Evolutionary conservation across 1,140 invertebrate genomes (phyloP).

Genomic region (Palaemon carinicauda): DNA sequence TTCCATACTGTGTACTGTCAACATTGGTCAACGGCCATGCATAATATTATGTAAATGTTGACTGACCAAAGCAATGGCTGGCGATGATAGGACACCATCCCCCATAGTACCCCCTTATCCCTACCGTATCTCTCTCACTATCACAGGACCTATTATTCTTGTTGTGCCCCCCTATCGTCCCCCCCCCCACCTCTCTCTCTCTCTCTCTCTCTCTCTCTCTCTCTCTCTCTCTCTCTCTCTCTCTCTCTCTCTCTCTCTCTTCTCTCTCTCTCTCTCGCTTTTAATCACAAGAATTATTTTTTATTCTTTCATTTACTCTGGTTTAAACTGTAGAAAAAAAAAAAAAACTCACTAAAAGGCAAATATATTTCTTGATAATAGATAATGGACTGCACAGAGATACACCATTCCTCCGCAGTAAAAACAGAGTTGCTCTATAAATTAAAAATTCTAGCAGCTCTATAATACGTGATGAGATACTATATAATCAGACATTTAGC

Average conservation of each 20-base stretch:
- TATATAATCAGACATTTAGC: too few relatives aligned
- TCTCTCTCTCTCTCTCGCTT: background rate
- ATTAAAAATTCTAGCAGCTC: too few relatives aligned
- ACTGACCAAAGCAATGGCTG: slow-evolving; percentile 22
- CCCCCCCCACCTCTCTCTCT: background rate
- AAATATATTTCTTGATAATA: too few relatives aligned
- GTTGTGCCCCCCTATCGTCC: background rate
- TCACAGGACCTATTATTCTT: background rate
- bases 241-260: background rate
- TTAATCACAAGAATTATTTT: background rate
- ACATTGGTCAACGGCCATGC: slow-evolving; percentile 6
- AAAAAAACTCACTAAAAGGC: too few relatives aligned
- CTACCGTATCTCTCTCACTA: background rate
- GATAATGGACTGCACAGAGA: too few relatives aligned
- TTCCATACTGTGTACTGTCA: background rate
- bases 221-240: background rate
- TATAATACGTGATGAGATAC: too few relatives aligned
- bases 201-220: background rate
- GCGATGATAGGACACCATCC: background rate
- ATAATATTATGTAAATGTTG: slow-evolving; percentile 28
- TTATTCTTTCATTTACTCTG: background rate
- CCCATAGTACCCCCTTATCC: background rate
- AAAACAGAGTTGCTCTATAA: too few relatives aligned
- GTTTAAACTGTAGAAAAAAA: too few relatives aligned
- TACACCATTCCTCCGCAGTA: too few relatives aligned